These are phyloP conservation scores for Ammodytes marinus DNA, from an alignment of 2,113 vertebrate genomes.

Conservation along the genomic window DNA sequence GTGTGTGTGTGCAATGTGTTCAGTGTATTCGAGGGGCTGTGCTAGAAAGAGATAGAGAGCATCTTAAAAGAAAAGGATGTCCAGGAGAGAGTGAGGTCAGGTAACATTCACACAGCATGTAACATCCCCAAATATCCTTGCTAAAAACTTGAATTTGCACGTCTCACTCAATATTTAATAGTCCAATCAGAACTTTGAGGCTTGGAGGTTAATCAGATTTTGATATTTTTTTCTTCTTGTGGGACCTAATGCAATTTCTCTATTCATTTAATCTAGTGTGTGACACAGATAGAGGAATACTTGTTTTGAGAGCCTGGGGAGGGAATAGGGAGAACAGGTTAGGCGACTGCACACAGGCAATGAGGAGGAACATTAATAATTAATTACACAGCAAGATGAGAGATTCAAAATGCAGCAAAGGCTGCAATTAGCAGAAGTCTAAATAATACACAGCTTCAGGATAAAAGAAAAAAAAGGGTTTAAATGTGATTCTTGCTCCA, in stretches of 20 bases:
- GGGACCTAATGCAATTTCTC: slow-evolving; percentile 42
- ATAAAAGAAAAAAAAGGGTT: slow-evolving; percentile 51
- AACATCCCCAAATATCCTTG: slow-evolving; percentile 35
- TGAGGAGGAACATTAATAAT: slow-evolving; percentile 75
- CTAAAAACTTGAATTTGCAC: slow-evolving; percentile 53
- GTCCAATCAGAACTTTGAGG: slow-evolving; percentile 49
- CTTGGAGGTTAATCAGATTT: slow-evolving; percentile 59
- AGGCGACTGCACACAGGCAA: slow-evolving; percentile 18
- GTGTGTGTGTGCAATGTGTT: slow-evolving; percentile 31
- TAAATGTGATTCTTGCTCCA: slow-evolving; percentile 37
- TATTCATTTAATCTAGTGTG: slow-evolving; percentile 57
- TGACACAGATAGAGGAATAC: slow-evolving; percentile 40
- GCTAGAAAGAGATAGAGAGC: slow-evolving; percentile 43
- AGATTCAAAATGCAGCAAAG: slow-evolving; percentile 73
- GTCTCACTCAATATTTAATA: slow-evolving; percentile 52
- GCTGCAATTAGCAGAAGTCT: slow-evolving; percentile 72
- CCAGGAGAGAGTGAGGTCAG: slow-evolving; percentile 72
- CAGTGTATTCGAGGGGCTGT: slow-evolving; percentile 52
- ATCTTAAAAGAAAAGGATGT: slow-evolving; percentile 63
- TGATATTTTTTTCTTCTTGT: slow-evolving; percentile 28
- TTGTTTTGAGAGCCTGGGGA: slow-evolving; percentile 18
- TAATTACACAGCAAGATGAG: slow-evolving; percentile 68
- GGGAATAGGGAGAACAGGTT: slow-evolving; percentile 12
- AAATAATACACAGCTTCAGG: slow-evolving; percentile 72
- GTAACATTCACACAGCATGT: slow-evolving; percentile 73